A percentile compares a stretch with the other conserved stretches of the same genome.
phyloP scores from a whole-genome alignment of 2,888 invertebrate genomes.

The Calliopum simillimum region DNA sequence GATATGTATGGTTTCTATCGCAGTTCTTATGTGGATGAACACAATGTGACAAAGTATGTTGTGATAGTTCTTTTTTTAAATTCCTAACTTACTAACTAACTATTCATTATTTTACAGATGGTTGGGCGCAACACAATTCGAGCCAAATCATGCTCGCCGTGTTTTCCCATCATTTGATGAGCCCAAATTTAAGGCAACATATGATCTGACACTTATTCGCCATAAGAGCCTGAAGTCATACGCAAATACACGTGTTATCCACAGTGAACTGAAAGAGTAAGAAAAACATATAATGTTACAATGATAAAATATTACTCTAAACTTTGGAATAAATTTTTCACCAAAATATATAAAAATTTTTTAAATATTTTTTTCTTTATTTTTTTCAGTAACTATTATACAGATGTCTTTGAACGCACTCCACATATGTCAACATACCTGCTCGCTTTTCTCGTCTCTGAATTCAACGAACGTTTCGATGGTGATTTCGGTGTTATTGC shows the following conservation, averaged over 20 bases:
- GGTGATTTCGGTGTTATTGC: slow-evolving; percentile 72
- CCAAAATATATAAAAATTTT: too few species aligned
- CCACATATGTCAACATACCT: slow-evolving; percentile 83
- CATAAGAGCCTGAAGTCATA: slow-evolving; percentile 57
- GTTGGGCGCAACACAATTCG: slow-evolving; percentile 78
- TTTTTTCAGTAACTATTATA: slow-evolving; percentile 46
- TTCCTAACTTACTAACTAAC: too few species aligned
- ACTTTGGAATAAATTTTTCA: neutral
- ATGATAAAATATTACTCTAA: neutral
- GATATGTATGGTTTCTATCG: slow-evolving; percentile 70
- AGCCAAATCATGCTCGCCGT: slow-evolving; percentile 75
- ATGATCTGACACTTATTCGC: slow-evolving; percentile 68
- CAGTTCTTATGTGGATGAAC: slow-evolving; percentile 63
- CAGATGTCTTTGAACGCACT: slow-evolving; percentile 64
- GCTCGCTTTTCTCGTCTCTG: slow-evolving; percentile 81
- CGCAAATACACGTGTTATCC: slow-evolving; percentile 53
- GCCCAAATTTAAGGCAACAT: slow-evolving; percentile 77
- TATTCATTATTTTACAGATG: slow-evolving; percentile 62
- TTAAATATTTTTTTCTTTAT: too few species aligned
- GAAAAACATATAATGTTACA: slow-evolving; percentile 30
- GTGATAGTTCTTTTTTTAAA: too few species aligned
- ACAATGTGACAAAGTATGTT: slow-evolving; percentile 60
- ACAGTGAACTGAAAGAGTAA: slow-evolving; percentile 49
- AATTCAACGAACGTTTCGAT: slow-evolving; percentile 65
- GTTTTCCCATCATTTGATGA: slow-evolving; percentile 87